phyloP scores from a whole-genome alignment of 2,113 vertebrate genomes.

The Crotalus viridis region DNA sequence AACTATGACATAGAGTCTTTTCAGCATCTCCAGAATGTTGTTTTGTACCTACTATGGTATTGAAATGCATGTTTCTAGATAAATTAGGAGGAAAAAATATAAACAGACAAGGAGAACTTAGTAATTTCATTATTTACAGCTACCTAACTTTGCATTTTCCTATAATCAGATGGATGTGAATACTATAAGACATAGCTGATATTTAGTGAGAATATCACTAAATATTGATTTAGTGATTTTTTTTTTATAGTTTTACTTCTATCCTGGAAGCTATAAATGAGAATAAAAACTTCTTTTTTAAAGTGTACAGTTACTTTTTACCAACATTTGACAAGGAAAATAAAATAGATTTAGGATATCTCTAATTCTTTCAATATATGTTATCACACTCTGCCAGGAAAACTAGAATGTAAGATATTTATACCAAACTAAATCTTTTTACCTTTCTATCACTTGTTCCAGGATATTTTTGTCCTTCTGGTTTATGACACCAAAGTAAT shows the following conservation, averaged over 20 bases:
- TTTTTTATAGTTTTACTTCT: not conserved
- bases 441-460: not conserved
- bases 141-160: not conserved
- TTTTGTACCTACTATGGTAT: not conserved
- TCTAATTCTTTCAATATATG: not conserved
- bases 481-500: not conserved
- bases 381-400: not conserved
- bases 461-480: not conserved
- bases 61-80: not conserved
- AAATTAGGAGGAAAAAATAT: not conserved
- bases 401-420: not conserved
- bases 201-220: not conserved
- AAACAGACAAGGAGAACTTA: not conserved
- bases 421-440: not conserved
- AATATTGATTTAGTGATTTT: not conserved
- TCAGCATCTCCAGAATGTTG: not conserved
- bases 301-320: not conserved
- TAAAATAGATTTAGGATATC: not conserved
- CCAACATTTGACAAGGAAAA: not conserved
- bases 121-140: not conserved
- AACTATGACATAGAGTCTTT: no score
- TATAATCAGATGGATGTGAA: not conserved
- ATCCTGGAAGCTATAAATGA: not conserved
- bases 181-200: not conserved
- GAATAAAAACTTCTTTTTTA: not conserved